These are phyloP conservation scores for Sebastes hopkinsi DNA, from an alignment of 2,797 vertebrate genomes.

Conservation along the genomic window DNA sequence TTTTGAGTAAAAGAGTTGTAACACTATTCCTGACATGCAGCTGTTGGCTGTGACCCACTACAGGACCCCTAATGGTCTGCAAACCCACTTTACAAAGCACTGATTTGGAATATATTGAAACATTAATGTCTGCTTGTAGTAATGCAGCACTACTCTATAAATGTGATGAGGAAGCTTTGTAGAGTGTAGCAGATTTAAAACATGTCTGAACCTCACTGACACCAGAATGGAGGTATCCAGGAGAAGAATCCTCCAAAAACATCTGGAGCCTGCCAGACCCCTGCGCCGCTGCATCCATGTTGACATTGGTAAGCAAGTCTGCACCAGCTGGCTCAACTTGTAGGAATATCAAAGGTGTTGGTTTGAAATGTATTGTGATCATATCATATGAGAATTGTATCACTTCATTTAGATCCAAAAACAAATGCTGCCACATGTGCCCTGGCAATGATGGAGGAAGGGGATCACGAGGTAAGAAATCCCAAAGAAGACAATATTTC, in stretches of 20 bases:
- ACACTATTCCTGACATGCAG: neutral
- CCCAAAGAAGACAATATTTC: neutral
- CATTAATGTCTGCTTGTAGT: neutral
- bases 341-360: neutral
- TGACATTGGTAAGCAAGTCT: conserved; percentile 57
- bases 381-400: neutral
- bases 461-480: conserved; percentile 57
- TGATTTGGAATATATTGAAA: neutral
- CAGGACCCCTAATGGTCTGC: neutral
- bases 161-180: neutral
- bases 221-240: conserved; percentile 80
- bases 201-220: conserved; percentile 13
- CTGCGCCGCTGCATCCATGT: conserved; percentile 72
- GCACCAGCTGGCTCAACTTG: neutral
- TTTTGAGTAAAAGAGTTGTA: neutral
- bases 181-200: neutral
- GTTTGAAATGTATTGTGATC: neutral
- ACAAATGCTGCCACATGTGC: conserved; percentile 43
- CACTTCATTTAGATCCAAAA: conserved; percentile 53
- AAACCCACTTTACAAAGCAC: neutral
- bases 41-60: neutral
- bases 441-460: conserved; percentile 42
- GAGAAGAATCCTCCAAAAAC: conserved; percentile 68
- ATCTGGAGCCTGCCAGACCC: conserved; percentile 84
- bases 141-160: neutral